phyloP scores from a whole-genome alignment of 2,113 vertebrate genomes.

The Numida meleagris region DNA sequence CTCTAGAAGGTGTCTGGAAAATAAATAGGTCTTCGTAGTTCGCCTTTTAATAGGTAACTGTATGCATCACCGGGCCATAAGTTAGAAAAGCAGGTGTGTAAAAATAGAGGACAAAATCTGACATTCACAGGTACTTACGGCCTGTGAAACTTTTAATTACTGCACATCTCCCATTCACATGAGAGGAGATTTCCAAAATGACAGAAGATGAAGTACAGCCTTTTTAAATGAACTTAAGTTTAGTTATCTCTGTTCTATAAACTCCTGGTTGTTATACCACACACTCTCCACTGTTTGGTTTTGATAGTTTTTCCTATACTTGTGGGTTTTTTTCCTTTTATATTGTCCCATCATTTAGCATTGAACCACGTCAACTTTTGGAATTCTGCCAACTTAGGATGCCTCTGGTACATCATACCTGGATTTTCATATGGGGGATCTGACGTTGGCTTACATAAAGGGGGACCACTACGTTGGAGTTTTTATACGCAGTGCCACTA shows the following conservation, averaged over 20 bases:
- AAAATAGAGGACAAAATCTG: neutral
- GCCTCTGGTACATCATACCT: neutral
- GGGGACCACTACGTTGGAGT: neutral
- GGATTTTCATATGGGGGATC: neutral
- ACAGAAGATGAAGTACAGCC: neutral
- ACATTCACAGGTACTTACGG: neutral
- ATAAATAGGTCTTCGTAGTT: neutral
- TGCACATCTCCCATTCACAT: neutral
- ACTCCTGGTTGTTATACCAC: neutral
- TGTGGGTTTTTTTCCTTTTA: neutral
- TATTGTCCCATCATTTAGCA: neutral
- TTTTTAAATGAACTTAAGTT: neutral
- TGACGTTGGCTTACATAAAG: neutral
- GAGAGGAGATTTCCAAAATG: neutral
- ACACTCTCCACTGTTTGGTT: neutral
- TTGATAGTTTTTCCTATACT: neutral
- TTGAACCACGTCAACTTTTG: neutral
- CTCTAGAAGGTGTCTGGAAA: neutral
- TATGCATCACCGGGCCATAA: neutral
- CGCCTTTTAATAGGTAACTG: neutral
- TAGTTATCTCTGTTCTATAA: neutral
- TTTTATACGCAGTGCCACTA: neutral
- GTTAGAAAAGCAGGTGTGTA: neutral
- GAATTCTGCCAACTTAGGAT: neutral
- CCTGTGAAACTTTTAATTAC: neutral